A percentile compares a stretch with the other conserved stretches of the same genome.
Evolutionary conservation across 2,888 invertebrate genomes (phyloP).

Genomic region (Meloe dianella): DNA sequence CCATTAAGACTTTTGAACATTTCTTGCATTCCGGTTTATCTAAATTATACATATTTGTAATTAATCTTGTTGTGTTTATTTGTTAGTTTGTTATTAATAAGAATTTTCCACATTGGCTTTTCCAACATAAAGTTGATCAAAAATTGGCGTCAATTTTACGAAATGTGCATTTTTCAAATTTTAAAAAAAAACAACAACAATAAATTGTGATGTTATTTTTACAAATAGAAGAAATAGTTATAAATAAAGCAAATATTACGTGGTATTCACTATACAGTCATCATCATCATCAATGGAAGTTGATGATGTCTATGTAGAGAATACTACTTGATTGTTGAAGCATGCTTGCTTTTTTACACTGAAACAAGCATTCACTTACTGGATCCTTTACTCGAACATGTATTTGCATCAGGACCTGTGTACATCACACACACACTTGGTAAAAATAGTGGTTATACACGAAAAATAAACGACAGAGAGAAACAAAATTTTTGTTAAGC

Average conservation of each 20-base stretch:
- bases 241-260: neutral
- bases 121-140: slow-evolving; percentile 19
- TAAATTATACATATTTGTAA: slow-evolving; percentile 56
- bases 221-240: neutral
- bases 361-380: slow-evolving; percentile 62
- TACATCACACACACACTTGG: slow-evolving; percentile 36
- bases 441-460: slow-evolving; percentile 35
- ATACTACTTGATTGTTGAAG: neutral
- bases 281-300: neutral
- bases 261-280: neutral
- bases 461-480: neutral
- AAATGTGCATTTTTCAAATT: slow-evolving; percentile 4
- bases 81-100: no score
- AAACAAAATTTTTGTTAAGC: neutral
- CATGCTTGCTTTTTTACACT: neutral
- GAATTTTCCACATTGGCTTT: slow-evolving; percentile 36
- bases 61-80: slow-evolving; percentile 31
- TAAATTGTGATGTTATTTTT: neutral
- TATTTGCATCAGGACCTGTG: slow-evolving; percentile 66
- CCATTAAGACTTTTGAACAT: slow-evolving; percentile 87
- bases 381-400: slow-evolving; percentile 64
- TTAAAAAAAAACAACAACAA: neutral
- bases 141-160: slow-evolving; percentile 20
- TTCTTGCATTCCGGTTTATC: slow-evolving; percentile 93
- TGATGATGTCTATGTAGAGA: neutral